phyloP scores from a whole-genome alignment of 2,113 vertebrate genomes.

The Bubo blakistoni region DNA sequence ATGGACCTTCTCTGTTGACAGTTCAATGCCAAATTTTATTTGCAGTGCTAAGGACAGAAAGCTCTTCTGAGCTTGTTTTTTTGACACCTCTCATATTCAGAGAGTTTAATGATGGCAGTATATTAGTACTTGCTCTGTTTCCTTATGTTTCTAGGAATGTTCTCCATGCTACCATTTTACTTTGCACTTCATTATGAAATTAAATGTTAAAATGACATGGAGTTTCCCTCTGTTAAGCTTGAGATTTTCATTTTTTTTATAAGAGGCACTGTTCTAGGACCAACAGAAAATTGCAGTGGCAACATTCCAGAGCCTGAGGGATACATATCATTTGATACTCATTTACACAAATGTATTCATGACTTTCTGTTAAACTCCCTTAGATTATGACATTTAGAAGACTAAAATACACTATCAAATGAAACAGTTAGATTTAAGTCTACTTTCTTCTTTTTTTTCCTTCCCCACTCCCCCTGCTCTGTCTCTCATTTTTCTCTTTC shows the following conservation, averaged over 20 bases:
- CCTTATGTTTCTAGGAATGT: not conserved
- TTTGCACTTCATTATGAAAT: not conserved
- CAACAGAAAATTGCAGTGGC: not conserved
- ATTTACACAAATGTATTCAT: constrained; percentile 36
- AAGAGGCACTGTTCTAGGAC: not conserved
- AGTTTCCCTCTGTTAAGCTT: not conserved
- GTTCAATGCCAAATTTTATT: not conserved
- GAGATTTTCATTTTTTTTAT: not conserved
- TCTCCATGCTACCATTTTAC: not conserved
- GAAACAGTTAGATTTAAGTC: not conserved
- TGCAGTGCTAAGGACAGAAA: not conserved
- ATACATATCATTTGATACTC: constrained; percentile 24
- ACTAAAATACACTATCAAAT: constrained; percentile 37
- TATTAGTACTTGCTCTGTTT: not conserved
- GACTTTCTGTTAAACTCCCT: constrained; percentile 43
- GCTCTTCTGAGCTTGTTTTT: not conserved
- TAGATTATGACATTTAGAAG: constrained; percentile 29
- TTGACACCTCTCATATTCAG: not conserved
- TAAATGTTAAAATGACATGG: not conserved
- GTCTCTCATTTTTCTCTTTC: not conserved
- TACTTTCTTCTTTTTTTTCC: not conserved
- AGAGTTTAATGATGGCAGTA: not conserved
- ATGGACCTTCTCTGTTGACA: not conserved
- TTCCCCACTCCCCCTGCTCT: not conserved
- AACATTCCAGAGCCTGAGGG: constrained; percentile 40